Percentiles rank a stretch among this genome's conserved stretches.
phyloP scores from a whole-genome alignment of 2,113 vertebrate genomes.

The Gila orcuttii region DNA sequence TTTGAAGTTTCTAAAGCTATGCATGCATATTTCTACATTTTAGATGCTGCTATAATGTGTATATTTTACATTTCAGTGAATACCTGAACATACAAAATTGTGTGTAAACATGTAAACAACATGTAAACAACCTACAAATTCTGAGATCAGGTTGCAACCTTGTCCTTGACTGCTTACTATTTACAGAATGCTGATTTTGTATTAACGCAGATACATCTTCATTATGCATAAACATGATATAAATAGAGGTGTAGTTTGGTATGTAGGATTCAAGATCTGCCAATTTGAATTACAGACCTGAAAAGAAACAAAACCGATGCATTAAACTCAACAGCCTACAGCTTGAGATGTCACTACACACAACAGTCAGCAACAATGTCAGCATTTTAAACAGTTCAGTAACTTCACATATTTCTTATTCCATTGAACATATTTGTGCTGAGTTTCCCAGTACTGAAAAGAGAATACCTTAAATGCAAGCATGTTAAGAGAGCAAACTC shows the following conservation, averaged over 20 bases:
- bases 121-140: neutral
- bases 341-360: neutral
- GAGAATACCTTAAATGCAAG: neutral
- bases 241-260: neutral
- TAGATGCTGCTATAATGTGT: too few species aligned
- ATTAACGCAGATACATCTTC: neutral
- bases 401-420: neutral
- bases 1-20: too few species aligned
- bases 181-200: neutral
- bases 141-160: neutral
- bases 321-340: neutral
- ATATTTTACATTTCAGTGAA: neutral
- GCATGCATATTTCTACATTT: too few species aligned
- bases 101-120: neutral
- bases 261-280: neutral
- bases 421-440: neutral
- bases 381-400: neutral
- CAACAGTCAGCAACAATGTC: neutral
- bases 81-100: neutral
- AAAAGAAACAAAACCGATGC: neutral
- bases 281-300: neutral
- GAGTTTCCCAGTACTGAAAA: neutral
- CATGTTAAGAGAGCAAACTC: slow-evolving; percentile 24
- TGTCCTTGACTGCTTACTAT: neutral
- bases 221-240: slow-evolving; percentile 21